Evolutionary conservation across 2,113 vertebrate species (phyloP), one percentile per base, ranked within the genome.

Genomic region (Coregonus clupeaformis): DNA sequence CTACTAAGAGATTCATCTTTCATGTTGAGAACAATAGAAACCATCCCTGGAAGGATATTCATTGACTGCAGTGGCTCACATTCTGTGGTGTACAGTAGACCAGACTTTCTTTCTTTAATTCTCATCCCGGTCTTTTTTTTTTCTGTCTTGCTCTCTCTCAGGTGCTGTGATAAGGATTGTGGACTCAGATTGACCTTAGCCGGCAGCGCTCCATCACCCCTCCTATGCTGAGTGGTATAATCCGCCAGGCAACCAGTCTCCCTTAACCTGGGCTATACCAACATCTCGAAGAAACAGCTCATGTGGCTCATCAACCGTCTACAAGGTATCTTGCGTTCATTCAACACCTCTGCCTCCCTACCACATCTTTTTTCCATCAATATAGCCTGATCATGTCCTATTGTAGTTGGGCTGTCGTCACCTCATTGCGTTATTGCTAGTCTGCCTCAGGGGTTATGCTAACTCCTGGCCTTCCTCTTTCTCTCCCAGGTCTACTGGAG

Each of bases 301-400:
- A 95, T 96, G 94, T 97, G 96, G 96, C 95, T 97, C 79, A 93
- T 97, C 83, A 96, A 95, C 88, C 93, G 96, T 68, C 84, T 97
- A 7, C 95, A 94, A 90, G 95, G 96, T 96, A 84, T 68, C 62
- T 27, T 36, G 12, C 0, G 36, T 20, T 36, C 4, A 1, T n/a
- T 14, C 13, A 52, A 52, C 16, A 52, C 49, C 57, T 60, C 6
- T 22, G 6, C 6, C 57, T 60, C 57, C n/a, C 16, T 60, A 3
- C 5, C 7, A 9, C 3, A 3, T 42, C 0, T 11, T 42, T 42
- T 42, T 11, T 1, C 36, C 36, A 11, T 42, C 36, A 12, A 42
- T 42, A 42, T 42, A 42, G 36, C 2, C 9, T 42, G 36, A 42
- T 42, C 36, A 11, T 42, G 36, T 12, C 36, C 9, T 42, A 42